phyloP scores from a whole-genome alignment of 2,113 vertebrate genomes.

The Nerophis lumbriciformis region DNA sequence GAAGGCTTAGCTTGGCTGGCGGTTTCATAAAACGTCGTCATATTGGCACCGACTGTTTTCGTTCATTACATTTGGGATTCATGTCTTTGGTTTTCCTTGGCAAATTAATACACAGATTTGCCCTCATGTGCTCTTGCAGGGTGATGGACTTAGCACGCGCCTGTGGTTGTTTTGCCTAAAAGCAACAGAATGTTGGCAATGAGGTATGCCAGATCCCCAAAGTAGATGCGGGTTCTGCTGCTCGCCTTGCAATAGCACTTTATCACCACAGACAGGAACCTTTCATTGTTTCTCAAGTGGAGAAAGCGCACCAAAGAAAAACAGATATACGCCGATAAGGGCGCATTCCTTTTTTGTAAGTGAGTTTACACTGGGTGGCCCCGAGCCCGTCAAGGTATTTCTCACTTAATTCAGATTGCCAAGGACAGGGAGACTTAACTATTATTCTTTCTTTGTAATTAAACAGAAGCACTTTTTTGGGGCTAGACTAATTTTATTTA shows the following conservation, averaged over 20 bases:
- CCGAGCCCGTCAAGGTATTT: slow-evolving; percentile 8
- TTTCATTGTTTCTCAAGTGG: slow-evolving; percentile 29
- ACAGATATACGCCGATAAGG: slow-evolving; percentile 4
- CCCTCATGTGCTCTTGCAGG: slow-evolving; percentile 31
- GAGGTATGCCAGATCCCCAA: slow-evolving; percentile 53
- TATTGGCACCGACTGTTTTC: too few species aligned
- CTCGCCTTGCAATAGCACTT: slow-evolving; percentile 30
- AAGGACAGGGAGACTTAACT: too few species aligned
- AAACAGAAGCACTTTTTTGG: too few species aligned
- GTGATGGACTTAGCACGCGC: slow-evolving; percentile 33
- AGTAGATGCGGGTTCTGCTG: slow-evolving; percentile 43
- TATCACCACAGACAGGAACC: slow-evolving; percentile 33
- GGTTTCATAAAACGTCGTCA: slow-evolving; percentile 11
- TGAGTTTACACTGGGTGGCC: slow-evolving; percentile 20
- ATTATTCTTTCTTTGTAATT: too few species aligned
- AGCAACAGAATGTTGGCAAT: slow-evolving; percentile 52
- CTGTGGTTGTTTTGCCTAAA: slow-evolving; percentile 35
- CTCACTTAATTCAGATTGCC: neutral
- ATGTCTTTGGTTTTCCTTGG: slow-evolving; percentile 24
- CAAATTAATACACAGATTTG: slow-evolving; percentile 19
- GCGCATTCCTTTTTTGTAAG: slow-evolving; percentile 6
- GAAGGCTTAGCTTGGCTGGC: slow-evolving; percentile 30
- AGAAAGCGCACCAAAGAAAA: slow-evolving; percentile 23
- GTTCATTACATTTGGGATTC: neutral
- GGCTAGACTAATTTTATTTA: too few species aligned